Percentiles rank a stretch among this genome's conserved stretches.
These are phyloP conservation scores for Ramphastos sulfuratus DNA, from an alignment of 2,113 vertebrate genomes.

Conservation along the genomic window DNA sequence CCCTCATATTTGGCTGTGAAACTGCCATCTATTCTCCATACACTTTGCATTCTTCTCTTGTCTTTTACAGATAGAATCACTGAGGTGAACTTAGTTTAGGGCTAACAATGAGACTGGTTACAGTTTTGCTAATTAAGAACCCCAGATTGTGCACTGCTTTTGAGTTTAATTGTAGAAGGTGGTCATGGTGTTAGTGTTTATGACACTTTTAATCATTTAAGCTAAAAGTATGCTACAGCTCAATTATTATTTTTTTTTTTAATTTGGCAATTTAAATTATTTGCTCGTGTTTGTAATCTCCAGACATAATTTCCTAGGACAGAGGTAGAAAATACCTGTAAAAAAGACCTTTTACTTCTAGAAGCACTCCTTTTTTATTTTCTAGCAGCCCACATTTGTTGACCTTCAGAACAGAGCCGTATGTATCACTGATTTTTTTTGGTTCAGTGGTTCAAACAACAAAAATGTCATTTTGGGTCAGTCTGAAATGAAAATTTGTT, in stretches of 20 bases:
- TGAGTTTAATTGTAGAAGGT: not conserved
- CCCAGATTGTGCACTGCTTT: not conserved
- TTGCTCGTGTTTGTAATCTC: not conserved
- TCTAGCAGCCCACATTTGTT: not conserved
- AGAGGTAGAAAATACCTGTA: not conserved
- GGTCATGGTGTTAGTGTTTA: not conserved
- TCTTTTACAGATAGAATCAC: not conserved
- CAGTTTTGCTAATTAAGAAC: not conserved
- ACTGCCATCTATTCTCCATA: not conserved
- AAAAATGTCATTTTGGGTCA: not conserved
- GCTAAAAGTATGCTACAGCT: not conserved
- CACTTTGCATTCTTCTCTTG: not conserved
- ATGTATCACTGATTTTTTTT: not conserved
- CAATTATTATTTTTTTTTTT: not conserved
- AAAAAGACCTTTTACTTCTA: not conserved
- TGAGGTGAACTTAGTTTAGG: not conserved
- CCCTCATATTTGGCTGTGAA: not conserved
- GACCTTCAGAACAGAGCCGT: conserved; percentile 1
- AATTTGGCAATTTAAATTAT: not conserved
- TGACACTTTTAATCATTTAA: not conserved
- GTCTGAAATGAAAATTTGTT: not conserved
- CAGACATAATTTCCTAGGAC: not conserved
- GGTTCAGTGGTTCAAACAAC: not conserved
- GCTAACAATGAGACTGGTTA: not conserved
- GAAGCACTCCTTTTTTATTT: not conserved